Base-by-base conservation (phyloP, 2,113 vertebrate genomes). In the Morone saxatilis region DNA sequence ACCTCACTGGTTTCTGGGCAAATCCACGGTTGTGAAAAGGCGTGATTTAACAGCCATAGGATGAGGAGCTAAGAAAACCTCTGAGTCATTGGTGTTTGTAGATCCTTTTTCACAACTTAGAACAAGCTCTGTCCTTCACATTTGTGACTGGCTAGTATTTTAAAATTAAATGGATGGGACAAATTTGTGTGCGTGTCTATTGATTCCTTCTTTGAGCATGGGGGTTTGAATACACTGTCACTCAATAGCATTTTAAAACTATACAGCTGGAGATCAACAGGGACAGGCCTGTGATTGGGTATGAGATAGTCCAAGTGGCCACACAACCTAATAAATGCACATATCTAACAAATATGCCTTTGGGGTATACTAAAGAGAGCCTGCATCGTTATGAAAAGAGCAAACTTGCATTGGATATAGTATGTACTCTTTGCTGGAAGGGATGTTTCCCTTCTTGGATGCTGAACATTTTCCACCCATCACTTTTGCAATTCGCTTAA, bases 41-140 rank as follows among this genome's bases (percentile, higher is more conserved):
- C 57, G 51, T 50, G 70, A 73, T 73, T 65, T 38, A 63, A 19
- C 47, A 71, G 77, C 57, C 48, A 54, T 3, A 54, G 59, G 68
- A 56, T 48, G 38, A 17, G 13, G 5, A 63, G 69, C 50, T 71
- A 36, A 54, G 68, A 25, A 56, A 71, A 41, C 38, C 51, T 71
- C 50, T 71, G 50, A 53, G 20, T 71, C 19, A 71, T 16, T 40
- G 3, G 36, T 54, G 51, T 54, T n/a, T 71, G 13, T 16, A 62
- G 60, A 62, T 41, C 17, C 31, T 40, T 53, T 53, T 54, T 40
- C 17, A 53, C 68, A 40, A 54, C 9, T 16, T 22, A 50, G 20
- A 40, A 43, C 41, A 22, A 56, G 51, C 31, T 31, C 31, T 31
- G 31, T 31, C 31, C 31, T 31, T 31, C 2, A 31, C 31, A 31